Percentiles rank a stretch among this genome's conserved stretches.
Conservation (phyloP, 2,113 vertebrate species). For the Cryptotis parvus region DNA sequence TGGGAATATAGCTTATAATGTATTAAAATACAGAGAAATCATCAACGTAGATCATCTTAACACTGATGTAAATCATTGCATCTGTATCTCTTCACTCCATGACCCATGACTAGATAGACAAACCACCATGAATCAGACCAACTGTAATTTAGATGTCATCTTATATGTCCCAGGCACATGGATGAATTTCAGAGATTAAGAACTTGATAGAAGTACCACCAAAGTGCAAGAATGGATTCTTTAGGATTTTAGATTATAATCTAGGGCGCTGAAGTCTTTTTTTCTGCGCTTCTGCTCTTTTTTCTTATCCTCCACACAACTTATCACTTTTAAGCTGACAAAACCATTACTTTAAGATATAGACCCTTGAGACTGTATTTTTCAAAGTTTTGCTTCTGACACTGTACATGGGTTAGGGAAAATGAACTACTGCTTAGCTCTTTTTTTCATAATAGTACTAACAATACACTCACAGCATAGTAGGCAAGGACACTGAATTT, state of each 20-base stretch:
- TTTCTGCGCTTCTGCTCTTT: neutral
- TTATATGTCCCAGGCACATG: neutral
- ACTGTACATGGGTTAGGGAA: neutral
- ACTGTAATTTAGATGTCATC: neutral
- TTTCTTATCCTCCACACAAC: neutral
- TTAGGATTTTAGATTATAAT: neutral
- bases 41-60: neutral
- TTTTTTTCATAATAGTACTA: neutral
- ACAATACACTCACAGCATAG: neutral
- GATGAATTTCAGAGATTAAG: neutral
- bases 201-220: neutral
- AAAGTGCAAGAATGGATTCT: neutral
- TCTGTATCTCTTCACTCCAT: neutral
- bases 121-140: neutral
- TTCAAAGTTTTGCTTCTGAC: neutral
- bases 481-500: neutral
- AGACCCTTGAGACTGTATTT: neutral
- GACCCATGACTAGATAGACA: neutral
- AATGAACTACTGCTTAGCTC: neutral
- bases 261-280: neutral
- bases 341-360: constrained; percentile 11
- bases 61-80: neutral
- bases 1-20: neutral
- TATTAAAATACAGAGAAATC: neutral
- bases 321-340: neutral